Base-by-base conservation (phyloP, 2,113 vertebrate genomes). In the Thinocorus orbignyianus region DNA sequence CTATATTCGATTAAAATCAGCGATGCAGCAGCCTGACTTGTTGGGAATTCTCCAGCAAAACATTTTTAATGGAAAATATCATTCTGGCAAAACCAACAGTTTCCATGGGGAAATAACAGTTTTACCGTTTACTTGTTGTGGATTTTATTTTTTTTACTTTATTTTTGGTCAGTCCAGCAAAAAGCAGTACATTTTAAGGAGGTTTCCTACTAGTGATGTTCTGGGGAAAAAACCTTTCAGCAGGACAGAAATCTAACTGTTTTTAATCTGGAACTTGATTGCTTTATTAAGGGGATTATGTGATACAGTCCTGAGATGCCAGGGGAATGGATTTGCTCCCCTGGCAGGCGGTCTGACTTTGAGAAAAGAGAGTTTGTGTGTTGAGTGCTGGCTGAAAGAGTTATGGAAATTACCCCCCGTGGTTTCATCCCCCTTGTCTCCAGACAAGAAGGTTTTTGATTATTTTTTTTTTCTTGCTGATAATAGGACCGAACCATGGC, bases 31-130 rank as follows among this genome's bases (percentile, higher is more conserved):
- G 88, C 72, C 72, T 78, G 92, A 86, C 92, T 96, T 88, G 82
- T 78, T 90, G 86, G 92, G 92, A 96, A 90, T 92, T 93, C 90
- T 93, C 64, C 90, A 95, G 76, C 79, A 93, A 96, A 95, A 86
- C 65, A 25, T 74, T 96, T 92, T 94, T 92, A 94, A 96, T 94
- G 82, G 95, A 84, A 96, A 93, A 95, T 92, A 94, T 88, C 85
- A 65, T 96, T 96, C 95, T 81, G 93, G 93, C 72, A 93, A 95
- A 96, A 87, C 77, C 77, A 93, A 82, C 39, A 57, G 42, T 76
- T 97, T 96, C 95, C 82, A 49, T 13, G 22, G 88, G 90, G 93
- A 96, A 96, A 95, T 93, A 94, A 94, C 71, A 55, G 42, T 78
- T 94, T 83, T 81, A 60, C 65, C 26, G 0, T 83, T 93, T 90